These are phyloP conservation scores for Aromia moschata DNA, from an alignment of 2,888 invertebrate species.

Conservation along the genomic window DNA sequence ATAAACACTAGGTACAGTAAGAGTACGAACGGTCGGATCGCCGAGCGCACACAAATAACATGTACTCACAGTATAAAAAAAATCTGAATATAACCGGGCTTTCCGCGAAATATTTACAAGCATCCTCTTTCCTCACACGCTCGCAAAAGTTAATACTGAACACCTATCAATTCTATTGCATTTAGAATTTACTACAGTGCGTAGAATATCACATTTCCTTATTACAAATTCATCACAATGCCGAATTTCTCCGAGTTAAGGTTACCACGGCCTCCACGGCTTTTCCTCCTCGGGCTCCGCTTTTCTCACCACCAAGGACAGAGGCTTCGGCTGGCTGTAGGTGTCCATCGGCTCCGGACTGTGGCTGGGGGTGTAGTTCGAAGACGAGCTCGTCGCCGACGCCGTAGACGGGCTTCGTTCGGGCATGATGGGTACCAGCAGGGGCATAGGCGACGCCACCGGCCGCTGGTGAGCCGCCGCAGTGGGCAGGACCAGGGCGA, in stretches of 20 bases:
- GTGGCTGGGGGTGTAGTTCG: slow-evolving; percentile 70
- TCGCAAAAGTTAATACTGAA: slow-evolving; percentile 32
- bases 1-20: slow-evolving; percentile 21
- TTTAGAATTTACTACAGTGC: slow-evolving; percentile 16
- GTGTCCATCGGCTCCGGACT: slow-evolving; percentile 56
- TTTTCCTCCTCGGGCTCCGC: slow-evolving; percentile 70
- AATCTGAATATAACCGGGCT: slow-evolving; percentile 6
- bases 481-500: slow-evolving; percentile 80
- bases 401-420: slow-evolving; percentile 78
- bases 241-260: neutral
- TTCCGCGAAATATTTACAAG: neutral
- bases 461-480: slow-evolving; percentile 53
- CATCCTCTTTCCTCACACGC: too few relatives aligned
- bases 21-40: slow-evolving; percentile 1
- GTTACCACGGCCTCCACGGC: slow-evolving; percentile 82
- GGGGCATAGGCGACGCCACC: slow-evolving; percentile 67
- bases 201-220: slow-evolving; percentile 33
- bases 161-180: slow-evolving; percentile 1
- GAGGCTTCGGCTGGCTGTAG: slow-evolving; percentile 66
- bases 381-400: slow-evolving; percentile 71
- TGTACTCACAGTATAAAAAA: slow-evolving; percentile 22
- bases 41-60: too few relatives aligned
- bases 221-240: slow-evolving; percentile 30
- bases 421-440: slow-evolving; percentile 75
- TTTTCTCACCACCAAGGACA: slow-evolving; percentile 79